phyloP scores from a whole-genome alignment of 2,113 vertebrate genomes.

The Tonatia bakeri region DNA sequence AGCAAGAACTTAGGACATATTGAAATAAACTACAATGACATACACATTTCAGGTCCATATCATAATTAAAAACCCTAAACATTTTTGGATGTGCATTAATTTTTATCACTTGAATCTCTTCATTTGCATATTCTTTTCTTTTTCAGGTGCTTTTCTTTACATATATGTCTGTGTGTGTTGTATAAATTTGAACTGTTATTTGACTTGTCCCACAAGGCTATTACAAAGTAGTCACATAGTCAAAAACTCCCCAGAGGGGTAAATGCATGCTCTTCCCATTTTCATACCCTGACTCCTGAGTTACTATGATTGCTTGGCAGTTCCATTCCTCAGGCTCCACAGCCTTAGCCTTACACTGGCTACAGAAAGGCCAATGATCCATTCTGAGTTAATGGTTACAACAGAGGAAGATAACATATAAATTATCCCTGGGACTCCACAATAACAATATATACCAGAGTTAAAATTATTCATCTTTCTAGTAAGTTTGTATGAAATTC shows the following conservation, averaged over 20 bases:
- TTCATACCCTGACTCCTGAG: background rate
- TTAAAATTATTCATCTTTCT: background rate
- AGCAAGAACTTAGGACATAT: background rate
- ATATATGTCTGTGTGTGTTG: background rate
- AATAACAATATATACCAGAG: background rate
- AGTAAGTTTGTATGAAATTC: background rate
- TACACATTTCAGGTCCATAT: background rate
- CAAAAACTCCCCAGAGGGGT: background rate
- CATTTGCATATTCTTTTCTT: background rate
- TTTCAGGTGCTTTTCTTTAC: background rate
- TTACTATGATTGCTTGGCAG: background rate
- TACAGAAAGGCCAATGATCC: background rate
- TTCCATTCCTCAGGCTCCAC: background rate
- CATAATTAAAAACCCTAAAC: background rate
- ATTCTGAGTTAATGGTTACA: background rate
- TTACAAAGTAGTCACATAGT: background rate
- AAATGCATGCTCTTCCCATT: background rate
- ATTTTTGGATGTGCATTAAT: background rate
- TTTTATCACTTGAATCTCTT: background rate
- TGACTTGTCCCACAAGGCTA: constrained; percentile 19
- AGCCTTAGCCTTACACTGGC: background rate
- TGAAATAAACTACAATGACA: background rate
- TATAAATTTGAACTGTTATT: constrained; percentile 71
- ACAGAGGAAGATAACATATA: background rate
- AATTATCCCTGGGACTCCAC: background rate